Evolutionary conservation across 2,888 invertebrate genomes (phyloP), one percentile per base, ranked within the genome.

Genomic region (Boloria euphrosyne): DNA sequence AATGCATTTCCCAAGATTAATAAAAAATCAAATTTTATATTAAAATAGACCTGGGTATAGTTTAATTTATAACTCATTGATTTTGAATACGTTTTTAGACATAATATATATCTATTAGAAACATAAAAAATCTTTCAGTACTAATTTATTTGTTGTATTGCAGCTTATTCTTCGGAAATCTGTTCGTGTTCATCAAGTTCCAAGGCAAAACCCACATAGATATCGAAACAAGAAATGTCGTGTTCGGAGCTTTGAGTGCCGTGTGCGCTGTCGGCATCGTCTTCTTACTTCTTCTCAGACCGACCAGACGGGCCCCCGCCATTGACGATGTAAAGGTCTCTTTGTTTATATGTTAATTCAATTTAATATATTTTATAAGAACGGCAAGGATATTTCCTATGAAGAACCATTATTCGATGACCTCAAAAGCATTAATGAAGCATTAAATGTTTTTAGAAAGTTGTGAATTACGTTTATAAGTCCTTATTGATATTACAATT

Each of bases 151-250:
- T 46, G 13, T 43, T 46, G 61, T 22, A 55, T 94, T 94, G 73
- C 92, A 99, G 99, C 81, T 95, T 98, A 92, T 96, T 99, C 86
- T 95, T 97, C 82, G 99, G 99, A 63, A 99, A 99, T 83, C 92
- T 98, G 43, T 99, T 98, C 90, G 98, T 99, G 27, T 98, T 95
- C 89, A 96, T 97, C 83, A 95, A 96, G 83, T 98, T 99, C 89
- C 95, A 95, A 93, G 96, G 96, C 60, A 94, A 96, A 81, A 93
- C 93, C 0, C 93, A 93, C 62, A 97, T 98, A 50, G 95, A 96
- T 71, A 80, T 89, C 58, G 90, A 92, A 13, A 96, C 96, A 0
- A 93, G 98, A 22, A 94, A 93, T 57, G 86, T 96, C 2, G 96
- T 99, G 6, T 98, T 98, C 84, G 95, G 95, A 62, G 97, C 96